Base-by-base conservation (phyloP, 2,888 invertebrate species). In the Drosophila koepferae region DNA sequence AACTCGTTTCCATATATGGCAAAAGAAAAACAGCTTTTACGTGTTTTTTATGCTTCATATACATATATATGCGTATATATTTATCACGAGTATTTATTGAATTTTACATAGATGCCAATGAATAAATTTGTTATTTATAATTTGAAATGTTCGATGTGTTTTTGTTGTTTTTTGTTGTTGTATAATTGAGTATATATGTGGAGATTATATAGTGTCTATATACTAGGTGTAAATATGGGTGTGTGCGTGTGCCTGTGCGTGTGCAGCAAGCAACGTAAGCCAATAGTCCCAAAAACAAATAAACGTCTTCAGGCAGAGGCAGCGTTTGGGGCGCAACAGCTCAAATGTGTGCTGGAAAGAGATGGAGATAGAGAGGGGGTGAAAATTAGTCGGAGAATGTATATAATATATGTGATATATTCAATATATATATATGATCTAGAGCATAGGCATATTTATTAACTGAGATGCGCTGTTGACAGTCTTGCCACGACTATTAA, bases 1-100 rank as follows among this genome's bases (percentile, higher is more conserved):
- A 5, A 9, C 43, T 8, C 16, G 23, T 4, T 4, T 23, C 23
- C 3, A 40, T 44, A 44, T 28, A 48, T 41, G 10, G 53, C 23
- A 23, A 44, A 40, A 16, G 62, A 7, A 68, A 53, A 34, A 31
- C 53, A 51, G 74, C 69, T 74, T 70, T 43, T 54, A 62, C 44
- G 58, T 49, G 43, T 77, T 20, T 77, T 66, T 60, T 63, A 44
- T 66, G 75, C 63, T 75, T 78, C 77, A 70, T 74, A 55, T 77
- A 40, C 23, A 28, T 28, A 28, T 28, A 62, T 80, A 38, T 69
- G 46, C 61, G 58, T 78, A 65, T 83, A 40, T 38, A 66, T 34
- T 81, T 75, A 72, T 86, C 78, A 75, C 72, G 77, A 85, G 78
- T 90, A 74, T 90, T 86, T 88, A 86, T 86, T 86, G 81, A 77